phyloP scores from a whole-genome alignment of 2,888 invertebrate genomes.

The Eristalis intricaria region DNA sequence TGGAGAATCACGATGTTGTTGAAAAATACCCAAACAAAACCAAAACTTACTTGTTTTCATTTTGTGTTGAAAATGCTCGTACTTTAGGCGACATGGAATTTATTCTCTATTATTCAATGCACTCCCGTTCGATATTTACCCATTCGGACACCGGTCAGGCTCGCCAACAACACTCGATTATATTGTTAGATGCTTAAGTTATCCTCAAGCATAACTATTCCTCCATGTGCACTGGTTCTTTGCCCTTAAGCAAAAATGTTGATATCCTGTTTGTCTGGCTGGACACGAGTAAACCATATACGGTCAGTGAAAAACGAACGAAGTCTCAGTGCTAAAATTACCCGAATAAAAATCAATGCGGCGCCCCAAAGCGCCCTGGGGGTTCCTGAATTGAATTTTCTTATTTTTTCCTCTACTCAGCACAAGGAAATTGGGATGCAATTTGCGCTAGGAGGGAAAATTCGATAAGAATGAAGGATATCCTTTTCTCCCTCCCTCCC shows the following conservation, averaged over 20 bases:
- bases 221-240: slow-evolving; percentile 10
- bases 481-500: not conserved
- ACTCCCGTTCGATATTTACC: not conserved
- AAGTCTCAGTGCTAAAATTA: slow-evolving; percentile 42
- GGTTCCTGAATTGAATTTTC: slow-evolving; percentile 59
- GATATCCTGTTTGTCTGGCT: slow-evolving; percentile 55
- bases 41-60: slow-evolving; percentile 33
- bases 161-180: slow-evolving; percentile 59
- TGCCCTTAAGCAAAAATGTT: slow-evolving; percentile 54
- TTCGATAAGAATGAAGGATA: slow-evolving; percentile 30
- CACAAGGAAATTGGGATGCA: slow-evolving; percentile 47
- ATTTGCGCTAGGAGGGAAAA: slow-evolving; percentile 41
- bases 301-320: not conserved
- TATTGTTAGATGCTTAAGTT: slow-evolving; percentile 46
- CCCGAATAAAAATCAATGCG: slow-evolving; percentile 56
- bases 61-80: not conserved
- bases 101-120: slow-evolving; percentile 46
- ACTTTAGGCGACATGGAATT: slow-evolving; percentile 32
- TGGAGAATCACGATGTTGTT: slow-evolving; percentile 55
- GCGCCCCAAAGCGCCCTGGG: slow-evolving; percentile 10
- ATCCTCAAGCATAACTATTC: slow-evolving; percentile 39
- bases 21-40: slow-evolving; percentile 57
- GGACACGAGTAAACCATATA: slow-evolving; percentile 11
- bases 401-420: slow-evolving; percentile 6
- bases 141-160: slow-evolving; percentile 23